These are phyloP conservation scores for Rallus limicola DNA, from an alignment of 2,113 vertebrate species.

Conservation along the genomic window DNA sequence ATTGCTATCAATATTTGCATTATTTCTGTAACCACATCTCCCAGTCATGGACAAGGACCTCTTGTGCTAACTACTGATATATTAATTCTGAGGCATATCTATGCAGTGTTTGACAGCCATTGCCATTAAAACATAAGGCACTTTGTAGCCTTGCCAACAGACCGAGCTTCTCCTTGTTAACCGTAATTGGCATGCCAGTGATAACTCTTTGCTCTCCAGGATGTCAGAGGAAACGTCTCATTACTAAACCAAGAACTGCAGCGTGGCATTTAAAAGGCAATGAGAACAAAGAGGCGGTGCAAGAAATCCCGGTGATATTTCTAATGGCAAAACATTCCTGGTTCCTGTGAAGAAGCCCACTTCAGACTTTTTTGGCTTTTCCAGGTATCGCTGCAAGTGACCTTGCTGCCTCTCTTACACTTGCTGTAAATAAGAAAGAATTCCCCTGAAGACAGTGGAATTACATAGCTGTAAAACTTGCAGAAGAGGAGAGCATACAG, in stretches of 20 bases:
- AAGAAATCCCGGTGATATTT: neutral
- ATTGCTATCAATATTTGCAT: slow-evolving; percentile 14
- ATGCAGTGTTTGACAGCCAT: slow-evolving; percentile 2
- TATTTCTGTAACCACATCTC: neutral
- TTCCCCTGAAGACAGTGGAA: neutral
- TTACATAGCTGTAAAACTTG: neutral
- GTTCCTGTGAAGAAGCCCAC: neutral
- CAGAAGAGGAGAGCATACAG: neutral
- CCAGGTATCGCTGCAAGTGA: fast-evolving
- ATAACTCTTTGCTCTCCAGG: neutral
- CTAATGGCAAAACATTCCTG: neutral
- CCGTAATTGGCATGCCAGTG: neutral
- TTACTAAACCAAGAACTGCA: neutral
- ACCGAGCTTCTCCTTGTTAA: neutral
- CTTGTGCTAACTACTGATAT: neutral
- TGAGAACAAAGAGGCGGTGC: neutral
- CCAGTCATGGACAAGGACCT: neutral
- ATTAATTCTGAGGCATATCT: slow-evolving; percentile 17
- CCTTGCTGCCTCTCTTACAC: neutral
- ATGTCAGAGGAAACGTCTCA: neutral
- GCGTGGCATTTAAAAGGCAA: neutral
- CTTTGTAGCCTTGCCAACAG: neutral
- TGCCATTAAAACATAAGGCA: neutral
- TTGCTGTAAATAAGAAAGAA: neutral
- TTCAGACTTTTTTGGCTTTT: neutral